These are phyloP conservation scores for Sander vitreus DNA, from an alignment of 2,113 vertebrate genomes.

Conservation along the genomic window DNA sequence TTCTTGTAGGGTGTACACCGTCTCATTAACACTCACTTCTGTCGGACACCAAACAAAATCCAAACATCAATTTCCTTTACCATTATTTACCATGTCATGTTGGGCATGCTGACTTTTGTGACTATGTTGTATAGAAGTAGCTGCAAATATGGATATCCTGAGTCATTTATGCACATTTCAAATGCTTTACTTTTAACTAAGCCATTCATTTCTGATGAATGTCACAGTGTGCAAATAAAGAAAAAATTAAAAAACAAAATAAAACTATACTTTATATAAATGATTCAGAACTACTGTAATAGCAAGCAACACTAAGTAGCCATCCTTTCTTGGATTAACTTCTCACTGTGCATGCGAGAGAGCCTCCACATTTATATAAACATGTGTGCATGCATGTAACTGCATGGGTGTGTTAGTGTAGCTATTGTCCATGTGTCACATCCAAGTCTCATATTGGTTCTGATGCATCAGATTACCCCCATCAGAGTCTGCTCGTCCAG, in stretches of 20 bases:
- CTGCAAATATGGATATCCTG: not conserved
- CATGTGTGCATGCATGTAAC: not conserved
- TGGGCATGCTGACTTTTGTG: not conserved
- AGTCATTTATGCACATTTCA: not conserved
- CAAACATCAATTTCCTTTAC: not conserved
- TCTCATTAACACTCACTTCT: not conserved
- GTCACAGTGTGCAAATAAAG: not conserved
- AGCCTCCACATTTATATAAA: not conserved
- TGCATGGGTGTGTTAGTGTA: conserved; percentile 1
- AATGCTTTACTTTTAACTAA: not conserved
- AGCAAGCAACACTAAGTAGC: conserved; percentile 11
- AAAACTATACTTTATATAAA: conserved; percentile 7
- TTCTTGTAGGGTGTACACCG: not conserved
- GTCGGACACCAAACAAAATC: not conserved
- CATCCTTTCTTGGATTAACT: not conserved
- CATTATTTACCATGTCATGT: not conserved
- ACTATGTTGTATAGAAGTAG: not conserved
- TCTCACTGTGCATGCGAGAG: not conserved
- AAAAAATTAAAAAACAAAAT: not conserved
- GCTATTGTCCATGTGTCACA: conserved; percentile 42
- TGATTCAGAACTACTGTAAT: conserved; percentile 12
- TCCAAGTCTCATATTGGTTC: conserved; percentile 55
- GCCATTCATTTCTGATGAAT: conserved; percentile 5
- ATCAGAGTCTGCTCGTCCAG: conserved; percentile 55
- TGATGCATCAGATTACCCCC: conserved; percentile 76